Base-by-base conservation (phyloP, 2,888 invertebrate genomes). In the Acleris sparsana region DNA sequence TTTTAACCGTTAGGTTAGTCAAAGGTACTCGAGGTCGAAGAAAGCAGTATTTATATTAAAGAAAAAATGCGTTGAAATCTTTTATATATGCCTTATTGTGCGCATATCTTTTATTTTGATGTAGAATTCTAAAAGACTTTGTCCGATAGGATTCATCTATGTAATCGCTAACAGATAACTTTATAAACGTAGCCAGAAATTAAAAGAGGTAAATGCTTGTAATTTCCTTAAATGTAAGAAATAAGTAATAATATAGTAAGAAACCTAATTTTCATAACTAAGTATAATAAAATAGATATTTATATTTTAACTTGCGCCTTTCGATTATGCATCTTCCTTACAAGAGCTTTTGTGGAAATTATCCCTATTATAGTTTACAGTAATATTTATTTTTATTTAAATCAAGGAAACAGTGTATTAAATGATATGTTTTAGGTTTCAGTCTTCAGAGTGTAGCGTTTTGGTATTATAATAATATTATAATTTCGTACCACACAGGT, bases 361-460 rank as follows among this genome's bases (percentile, higher is more conserved):
- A 63, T 49, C 39, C 29, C 18, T 20, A 58, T 39, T 52, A 51
- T 49, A 61, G 18, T 62, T 48, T 60, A 68, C 62, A 71, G 68
- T 63, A 60, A 52, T 64, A 69, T 20, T 46, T 22, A 51, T 52
- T 6, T 46, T 46, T 52, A 68, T 60, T 68, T 63, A 39, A 39
- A 70, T 72, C 70, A 77, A 75, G 78, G 77, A 79, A 78, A 75
- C 75, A 79, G 75, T 79, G 75, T 75, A 73, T 77, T 79, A 84
- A 85, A 86, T 86, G 84, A 87, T 87, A 87, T 86, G 87, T 85
- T 81, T 82, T 76, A 82, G 73, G 75, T 75, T 79, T 87, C 87
- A 87, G 87, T 87, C 87, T 87, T 87, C 73, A 81, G 79, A 82
- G 79, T 78, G 77, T 84, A 80, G 79, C 73, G 72, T 77, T 77